Conservation (phyloP, 2,113 vertebrate genomes). For the Mesitornis unicolor region DNA sequence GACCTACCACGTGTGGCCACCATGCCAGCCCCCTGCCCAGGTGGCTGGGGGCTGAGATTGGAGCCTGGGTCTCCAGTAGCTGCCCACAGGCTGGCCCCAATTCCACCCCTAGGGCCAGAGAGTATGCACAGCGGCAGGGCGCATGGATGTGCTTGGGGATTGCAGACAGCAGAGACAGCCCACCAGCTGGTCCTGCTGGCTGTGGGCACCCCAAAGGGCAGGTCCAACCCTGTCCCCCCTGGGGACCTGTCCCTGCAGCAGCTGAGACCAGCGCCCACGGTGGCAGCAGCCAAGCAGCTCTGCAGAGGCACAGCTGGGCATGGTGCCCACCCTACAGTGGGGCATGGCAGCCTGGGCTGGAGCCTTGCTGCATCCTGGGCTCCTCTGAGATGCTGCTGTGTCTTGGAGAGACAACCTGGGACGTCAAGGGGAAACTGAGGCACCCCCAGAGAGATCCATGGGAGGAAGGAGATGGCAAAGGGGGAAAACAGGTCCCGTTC, state of each 20-base stretch:
- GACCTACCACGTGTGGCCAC: rapidly evolving
- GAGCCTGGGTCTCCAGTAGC: rapidly evolving
- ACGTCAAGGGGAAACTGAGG: background rate
- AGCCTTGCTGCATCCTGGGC: background rate
- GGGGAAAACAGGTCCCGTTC: background rate
- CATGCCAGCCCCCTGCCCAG: background rate
- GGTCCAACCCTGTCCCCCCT: background rate
- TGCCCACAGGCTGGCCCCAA: background rate
- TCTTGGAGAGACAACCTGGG: background rate
- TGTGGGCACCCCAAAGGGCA: rapidly evolving
- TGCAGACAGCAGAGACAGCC: background rate
- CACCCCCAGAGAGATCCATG: background rate
- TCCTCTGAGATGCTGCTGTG: background rate
- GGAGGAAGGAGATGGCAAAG: background rate
- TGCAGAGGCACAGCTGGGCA: background rate
- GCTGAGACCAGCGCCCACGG: background rate
- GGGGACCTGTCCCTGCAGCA: background rate
- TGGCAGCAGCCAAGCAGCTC: background rate
- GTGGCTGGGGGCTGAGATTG: background rate
- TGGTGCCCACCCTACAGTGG: background rate
- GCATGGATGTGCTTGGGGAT: background rate
- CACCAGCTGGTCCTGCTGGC: background rate
- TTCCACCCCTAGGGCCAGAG: background rate
- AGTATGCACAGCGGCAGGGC: background rate
- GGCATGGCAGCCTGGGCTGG: background rate